Evolutionary conservation across 2,888 invertebrate genomes (phyloP), one percentile per base, ranked within the genome.

Genomic region (Pyrrhia umbra): DNA sequence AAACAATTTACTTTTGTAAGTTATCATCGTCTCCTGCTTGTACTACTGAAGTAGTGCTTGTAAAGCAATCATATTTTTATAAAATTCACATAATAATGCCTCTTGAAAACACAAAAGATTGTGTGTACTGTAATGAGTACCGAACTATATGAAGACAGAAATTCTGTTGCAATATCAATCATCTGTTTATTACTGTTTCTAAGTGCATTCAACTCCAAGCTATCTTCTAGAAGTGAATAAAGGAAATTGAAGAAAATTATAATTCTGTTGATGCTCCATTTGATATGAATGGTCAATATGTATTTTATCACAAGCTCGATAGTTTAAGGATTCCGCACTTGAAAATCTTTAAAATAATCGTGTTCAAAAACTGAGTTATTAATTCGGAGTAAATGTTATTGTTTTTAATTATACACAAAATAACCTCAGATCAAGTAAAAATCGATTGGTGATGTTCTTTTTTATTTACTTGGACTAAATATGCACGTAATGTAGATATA

Each of bases 401-500:
- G 15, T 21, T 56, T 58, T 45, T 40, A 55, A 43, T 54, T 42
- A 47, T 42, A 45, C 18, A 58, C 15, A 60, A 56, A 56, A 54
- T 20, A 20, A 64, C 21, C 55, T 47, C 37, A 15, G 30, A 25
- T 45, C 25, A 39, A 65, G 50, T 21, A 20, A 0, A 43, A 43
- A 69, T 40, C 46, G 18, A 21, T 69, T 46, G 15, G 20, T 16
- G 40, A 43, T 55, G 18, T 66, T 27, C 40, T 61, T 46, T 34
- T 52, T 49, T 49, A 20, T 55, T 59, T 30, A 45, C 16, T 64
- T 74, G 20, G 39, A 70, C 47, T 68, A 58, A 66, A 64, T 68
- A 70, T 74, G 61, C 59, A 70, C 68, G 61, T 74, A 64, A 65
- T 77, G 65, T 79, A 72, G 62, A 70, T 77, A 68, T 68, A 78